Base-by-base conservation (phyloP, 1,140 invertebrate species). In the Aphidius ervi region DNA sequence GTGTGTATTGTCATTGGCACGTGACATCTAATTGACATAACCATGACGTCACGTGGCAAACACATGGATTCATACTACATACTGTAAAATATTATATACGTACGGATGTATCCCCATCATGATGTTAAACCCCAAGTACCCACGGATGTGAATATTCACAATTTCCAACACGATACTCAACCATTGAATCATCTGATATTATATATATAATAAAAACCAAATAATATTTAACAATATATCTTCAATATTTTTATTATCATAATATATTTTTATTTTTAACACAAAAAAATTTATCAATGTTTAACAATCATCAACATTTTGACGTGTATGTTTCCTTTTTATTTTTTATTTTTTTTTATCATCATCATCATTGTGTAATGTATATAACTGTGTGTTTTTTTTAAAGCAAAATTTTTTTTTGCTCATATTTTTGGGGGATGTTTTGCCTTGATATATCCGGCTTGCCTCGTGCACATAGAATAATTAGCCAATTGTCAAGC, bases 21-120 rank as follows among this genome's bases (percentile, higher is more conserved):
- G 64, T 62, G 67, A 67, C 65, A 56, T 47, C 63, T 65, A 67
- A 63, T 64, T 61, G 66, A 65, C 63, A 62, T 40, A 63, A 54
- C 60, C 67, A 65, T 70, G 65, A 62, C 62, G 67, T 62, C 69
- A 68, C 70, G 70, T 71, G 70, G 59, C 70, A 41, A 52, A 56
- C 58, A 59, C 58, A 45, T 56, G 59, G 64, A 62, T 23, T 23
- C 23, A 23, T 23, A 23, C 2, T 31, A 31, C 4, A 31, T 3
- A 31, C 23, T 31, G 23, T 31, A 31, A 31, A 31, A 31, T 31
- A 31, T 31, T 31, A 31, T 31, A 31, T 31, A 31, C 23, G 1
- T 63, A 54, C 58, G 64, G 61, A 65, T 65, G 61, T 62, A 59
- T 56, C 54, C 59, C 52, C 45, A 46, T 40, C 53, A 54, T 56